A percentile compares a stretch with the other conserved stretches of the same genome.
phyloP scores from a whole-genome alignment of 2,113 vertebrate genomes.

The Elephas maximus region DNA sequence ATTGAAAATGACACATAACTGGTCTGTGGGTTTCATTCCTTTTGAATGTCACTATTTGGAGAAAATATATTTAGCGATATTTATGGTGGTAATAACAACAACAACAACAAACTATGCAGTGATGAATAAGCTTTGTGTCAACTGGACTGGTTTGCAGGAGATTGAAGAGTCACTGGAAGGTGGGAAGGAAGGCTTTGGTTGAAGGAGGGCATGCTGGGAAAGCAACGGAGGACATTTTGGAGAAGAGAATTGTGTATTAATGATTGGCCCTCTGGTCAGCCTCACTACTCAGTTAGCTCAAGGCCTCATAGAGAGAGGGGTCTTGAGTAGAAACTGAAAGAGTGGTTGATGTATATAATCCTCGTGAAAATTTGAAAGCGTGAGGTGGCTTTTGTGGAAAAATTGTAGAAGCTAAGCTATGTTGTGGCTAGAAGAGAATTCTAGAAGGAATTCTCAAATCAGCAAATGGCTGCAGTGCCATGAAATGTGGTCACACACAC shows the following conservation, averaged over 20 bases:
- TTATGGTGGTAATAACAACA: background rate
- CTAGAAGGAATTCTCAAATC: background rate
- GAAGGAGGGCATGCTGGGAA: background rate
- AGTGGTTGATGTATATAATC: background rate
- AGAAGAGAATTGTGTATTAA: background rate
- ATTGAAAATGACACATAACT: conserved; percentile 59
- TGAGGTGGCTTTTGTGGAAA: background rate
- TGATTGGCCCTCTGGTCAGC: background rate
- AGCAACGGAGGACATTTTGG: background rate
- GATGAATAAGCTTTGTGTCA: background rate
- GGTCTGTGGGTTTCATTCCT: conserved; percentile 18
- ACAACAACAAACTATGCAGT: conserved; percentile 22
- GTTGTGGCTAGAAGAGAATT: background rate
- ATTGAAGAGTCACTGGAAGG: background rate
- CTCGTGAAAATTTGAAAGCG: background rate
- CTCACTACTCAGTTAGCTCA: background rate
- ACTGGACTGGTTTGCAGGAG: too few relatives aligned
- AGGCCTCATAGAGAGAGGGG: background rate
- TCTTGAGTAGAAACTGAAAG: background rate
- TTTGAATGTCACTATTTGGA: conserved; percentile 67
- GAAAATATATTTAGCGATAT: conserved; percentile 64
- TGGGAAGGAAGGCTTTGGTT: background rate
- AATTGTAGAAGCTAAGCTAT: background rate
- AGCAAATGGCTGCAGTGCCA: background rate
- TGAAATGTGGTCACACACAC: background rate